Percentiles rank a stretch among this genome's conserved stretches.
These are phyloP conservation scores for Ptychoptera contaminata DNA, from an alignment of 2,888 invertebrate genomes.

Conservation along the genomic window DNA sequence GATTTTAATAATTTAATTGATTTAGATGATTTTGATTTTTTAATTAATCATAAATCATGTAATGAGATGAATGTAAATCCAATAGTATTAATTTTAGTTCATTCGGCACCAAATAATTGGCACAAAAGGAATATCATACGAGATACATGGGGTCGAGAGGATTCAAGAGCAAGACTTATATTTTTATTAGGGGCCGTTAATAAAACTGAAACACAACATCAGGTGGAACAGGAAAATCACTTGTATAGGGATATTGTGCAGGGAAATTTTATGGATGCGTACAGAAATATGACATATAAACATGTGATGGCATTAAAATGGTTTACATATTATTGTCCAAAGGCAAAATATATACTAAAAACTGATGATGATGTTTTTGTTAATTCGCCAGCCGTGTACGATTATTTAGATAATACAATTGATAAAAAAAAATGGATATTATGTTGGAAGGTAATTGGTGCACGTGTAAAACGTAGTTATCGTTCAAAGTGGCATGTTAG, in stretches of 20 bases:
- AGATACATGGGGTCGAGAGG: slow-evolving; percentile 52
- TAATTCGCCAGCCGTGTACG: slow-evolving; percentile 44
- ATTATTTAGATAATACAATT: slow-evolving; percentile 27
- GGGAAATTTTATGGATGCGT: slow-evolving; percentile 60
- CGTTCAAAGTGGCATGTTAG: slow-evolving; percentile 66
- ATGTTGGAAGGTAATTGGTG: slow-evolving; percentile 38
- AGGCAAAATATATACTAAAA: slow-evolving; percentile 52
- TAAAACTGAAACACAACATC: slow-evolving; percentile 22
- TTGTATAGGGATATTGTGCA: slow-evolving; percentile 53
- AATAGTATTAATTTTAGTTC: slow-evolving; percentile 46
- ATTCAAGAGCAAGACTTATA: slow-evolving; percentile 38
- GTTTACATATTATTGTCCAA: slow-evolving; percentile 51
- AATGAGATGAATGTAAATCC: slow-evolving; percentile 28
- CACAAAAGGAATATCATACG: slow-evolving; percentile 51
- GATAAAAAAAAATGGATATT: slow-evolving; percentile 31
- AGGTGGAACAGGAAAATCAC: slow-evolving; percentile 37
- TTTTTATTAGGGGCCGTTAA: slow-evolving; percentile 48
- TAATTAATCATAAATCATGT: slow-evolving; percentile 41
- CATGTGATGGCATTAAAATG: slow-evolving; percentile 71
- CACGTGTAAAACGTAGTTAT: slow-evolving; percentile 41
- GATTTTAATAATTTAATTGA: slow-evolving; percentile 36
- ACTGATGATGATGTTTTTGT: slow-evolving; percentile 66
- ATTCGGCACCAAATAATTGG: slow-evolving; percentile 50
- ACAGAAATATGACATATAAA: slow-evolving; percentile 71
- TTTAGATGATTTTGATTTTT: slow-evolving; percentile 44